Base-by-base conservation (phyloP, 2,888 invertebrate genomes). In the Lordiphosa fenestrarum region DNA sequence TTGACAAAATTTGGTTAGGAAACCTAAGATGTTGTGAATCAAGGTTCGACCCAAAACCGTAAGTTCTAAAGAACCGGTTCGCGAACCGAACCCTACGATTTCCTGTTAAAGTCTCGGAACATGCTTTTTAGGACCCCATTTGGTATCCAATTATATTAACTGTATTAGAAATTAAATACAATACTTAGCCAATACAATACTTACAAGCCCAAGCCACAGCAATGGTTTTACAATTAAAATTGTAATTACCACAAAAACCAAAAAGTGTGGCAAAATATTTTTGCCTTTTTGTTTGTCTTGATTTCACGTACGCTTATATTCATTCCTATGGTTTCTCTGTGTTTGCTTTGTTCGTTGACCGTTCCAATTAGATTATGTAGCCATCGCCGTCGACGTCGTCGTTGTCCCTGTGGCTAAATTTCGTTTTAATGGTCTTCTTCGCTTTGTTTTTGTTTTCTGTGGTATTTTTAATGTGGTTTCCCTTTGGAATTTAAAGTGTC, bases 331-430 rank as follows among this genome's bases (percentile, higher is more conserved):
- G 38, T 19, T 38, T 21, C 21, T 35, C 13, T 53, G 37, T 30
- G 37, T 53, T 15, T 44, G 44, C 37, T 53, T 53, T 46, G 38
- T 21, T 39, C 50, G 30, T 57, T 58, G 55, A 58, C 60, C 50
- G 23, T 57, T 57, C 64, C 70, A 76, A 74, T 74, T 73, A 63
- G 66, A 66, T 70, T 67, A 60, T 56, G 53, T 49, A 52, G 53
- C 41, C 44, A 51, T 48, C 21, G 59, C 39, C 49, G 46, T 53
- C 25, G 52, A 60, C 36, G 46, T 53, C 25, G 52, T 64, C 36
- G 36, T 35, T 15, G 19, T 35, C 21, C n/a, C 21, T 49, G 59
- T 49, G 59, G 42, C 49, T 49, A 41, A 49, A 53, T 51, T 49
- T 48, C 38, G 15, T 59, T 63, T 71, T 64, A 71, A 73, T 74